Evolutionary conservation across 2,113 vertebrate genomes (phyloP).

Genomic region (Harpagus bidentatus): DNA sequence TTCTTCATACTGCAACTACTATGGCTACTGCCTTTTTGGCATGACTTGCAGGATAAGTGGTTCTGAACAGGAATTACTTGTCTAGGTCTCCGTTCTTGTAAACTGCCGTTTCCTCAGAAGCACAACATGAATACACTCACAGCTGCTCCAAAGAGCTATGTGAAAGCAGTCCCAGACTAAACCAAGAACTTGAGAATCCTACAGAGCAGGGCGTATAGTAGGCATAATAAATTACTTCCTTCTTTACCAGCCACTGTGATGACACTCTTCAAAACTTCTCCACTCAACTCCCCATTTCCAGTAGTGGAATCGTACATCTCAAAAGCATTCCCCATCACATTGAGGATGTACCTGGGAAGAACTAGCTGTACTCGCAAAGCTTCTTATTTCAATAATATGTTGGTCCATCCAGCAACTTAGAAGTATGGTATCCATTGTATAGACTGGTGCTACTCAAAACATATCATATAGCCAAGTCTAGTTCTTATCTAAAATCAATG

Average conservation of each 20-base stretch:
- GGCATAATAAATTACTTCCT: neutral
- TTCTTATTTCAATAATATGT: neutral
- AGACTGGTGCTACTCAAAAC: neutral
- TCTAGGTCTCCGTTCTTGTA: neutral
- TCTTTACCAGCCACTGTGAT: neutral
- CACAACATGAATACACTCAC: neutral
- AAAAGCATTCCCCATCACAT: neutral
- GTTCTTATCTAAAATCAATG: neutral
- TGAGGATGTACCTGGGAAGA: neutral
- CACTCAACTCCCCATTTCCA: neutral
- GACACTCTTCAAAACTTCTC: neutral
- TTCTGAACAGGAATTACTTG: neutral
- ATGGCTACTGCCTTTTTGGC: neutral
- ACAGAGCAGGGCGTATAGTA: accelerated
- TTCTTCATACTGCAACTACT: neutral
- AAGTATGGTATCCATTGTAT: neutral
- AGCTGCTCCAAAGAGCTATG: neutral
- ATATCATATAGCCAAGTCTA: neutral
- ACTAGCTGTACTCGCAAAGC: neutral
- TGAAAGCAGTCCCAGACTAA: neutral
- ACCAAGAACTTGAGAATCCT: neutral
- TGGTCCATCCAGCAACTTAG: neutral
- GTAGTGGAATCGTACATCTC: neutral
- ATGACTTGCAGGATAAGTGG: accelerated
- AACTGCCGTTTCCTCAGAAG: neutral